phyloP scores from a whole-genome alignment of 2,113 vertebrate species.

The Gracilinanus agilis region DNA sequence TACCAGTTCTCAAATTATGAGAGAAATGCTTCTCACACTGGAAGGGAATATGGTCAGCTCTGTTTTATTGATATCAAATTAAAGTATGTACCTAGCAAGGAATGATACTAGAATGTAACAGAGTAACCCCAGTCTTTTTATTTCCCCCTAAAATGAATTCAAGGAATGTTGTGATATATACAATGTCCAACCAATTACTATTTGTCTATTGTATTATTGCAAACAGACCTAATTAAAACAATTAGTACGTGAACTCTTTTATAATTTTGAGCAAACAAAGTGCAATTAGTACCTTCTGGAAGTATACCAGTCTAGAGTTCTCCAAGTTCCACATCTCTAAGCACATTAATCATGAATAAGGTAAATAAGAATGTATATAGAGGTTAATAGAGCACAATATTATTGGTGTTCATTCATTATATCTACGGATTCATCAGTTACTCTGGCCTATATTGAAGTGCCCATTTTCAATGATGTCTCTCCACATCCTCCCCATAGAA shows the following conservation, averaged over 20 bases:
- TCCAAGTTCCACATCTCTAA: background rate
- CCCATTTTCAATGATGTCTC: background rate
- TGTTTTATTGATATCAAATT: no score
- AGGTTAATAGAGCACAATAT: background rate
- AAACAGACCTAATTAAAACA: background rate
- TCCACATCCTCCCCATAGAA: background rate
- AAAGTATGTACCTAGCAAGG: no score
- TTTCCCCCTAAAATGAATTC: no score
- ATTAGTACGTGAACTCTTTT: background rate
- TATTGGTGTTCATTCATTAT: background rate
- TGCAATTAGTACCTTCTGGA: background rate
- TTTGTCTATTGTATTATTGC: no score
- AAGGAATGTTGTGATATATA: no score
- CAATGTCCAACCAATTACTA: no score
- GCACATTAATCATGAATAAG: background rate
- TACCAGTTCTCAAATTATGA: no score
- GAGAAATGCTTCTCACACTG: no score
- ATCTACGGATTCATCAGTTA: no score
- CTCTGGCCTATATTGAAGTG: background rate
- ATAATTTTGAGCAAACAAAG: background rate
- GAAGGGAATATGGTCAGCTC: no score
- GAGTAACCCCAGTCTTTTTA: no score
- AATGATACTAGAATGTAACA: no score
- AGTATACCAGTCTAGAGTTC: background rate
- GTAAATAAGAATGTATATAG: background rate